A percentile compares a stretch with the other conserved stretches of the same genome.
Conservation (phyloP, 2,888 invertebrate species). For the Cryptocephalus moraei region DNA sequence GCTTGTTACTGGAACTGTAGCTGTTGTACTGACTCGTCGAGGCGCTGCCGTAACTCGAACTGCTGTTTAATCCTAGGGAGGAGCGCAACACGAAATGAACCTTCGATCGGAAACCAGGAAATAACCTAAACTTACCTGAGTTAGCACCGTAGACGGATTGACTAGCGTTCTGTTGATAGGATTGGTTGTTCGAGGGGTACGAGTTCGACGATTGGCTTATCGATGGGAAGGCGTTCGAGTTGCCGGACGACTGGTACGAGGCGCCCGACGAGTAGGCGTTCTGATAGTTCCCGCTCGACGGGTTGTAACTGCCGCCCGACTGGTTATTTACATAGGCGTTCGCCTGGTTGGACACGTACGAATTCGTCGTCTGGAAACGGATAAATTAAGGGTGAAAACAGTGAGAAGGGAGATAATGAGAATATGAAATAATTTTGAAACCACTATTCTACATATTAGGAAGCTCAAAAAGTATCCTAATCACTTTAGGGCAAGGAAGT, state of each 20-base stretch:
- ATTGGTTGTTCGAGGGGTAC: conserved; percentile 26
- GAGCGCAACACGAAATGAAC: neutral
- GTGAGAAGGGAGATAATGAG: too few relatives aligned
- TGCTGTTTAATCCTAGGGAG: conserved; percentile 29
- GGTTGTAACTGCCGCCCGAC: conserved; percentile 26
- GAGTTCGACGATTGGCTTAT: conserved; percentile 33
- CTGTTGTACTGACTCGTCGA: conserved; percentile 35
- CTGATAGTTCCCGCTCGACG: conserved; percentile 29
- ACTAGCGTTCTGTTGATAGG: conserved; percentile 34
- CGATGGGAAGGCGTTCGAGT: conserved; percentile 28
- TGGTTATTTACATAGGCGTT: conserved; percentile 34
- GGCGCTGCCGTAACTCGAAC: conserved; percentile 29
- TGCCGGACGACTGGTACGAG: conserved; percentile 26
- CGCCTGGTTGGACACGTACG: conserved; percentile 30
- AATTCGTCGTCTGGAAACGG: conserved; percentile 40
- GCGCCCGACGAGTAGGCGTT: conserved; percentile 34
- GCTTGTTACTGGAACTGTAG: conserved; percentile 33
- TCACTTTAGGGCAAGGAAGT: too few relatives aligned
- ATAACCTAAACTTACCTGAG: conserved; percentile 27
- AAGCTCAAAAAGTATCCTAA: too few relatives aligned
- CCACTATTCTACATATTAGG: too few relatives aligned
- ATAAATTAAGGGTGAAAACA: too few relatives aligned
- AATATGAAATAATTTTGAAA: too few relatives aligned
- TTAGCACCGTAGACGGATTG: conserved; percentile 37
- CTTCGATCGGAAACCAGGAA: neutral